Evolutionary conservation across 1,140 invertebrate genomes (phyloP).

Genomic region (Orchesella cincta): DNA sequence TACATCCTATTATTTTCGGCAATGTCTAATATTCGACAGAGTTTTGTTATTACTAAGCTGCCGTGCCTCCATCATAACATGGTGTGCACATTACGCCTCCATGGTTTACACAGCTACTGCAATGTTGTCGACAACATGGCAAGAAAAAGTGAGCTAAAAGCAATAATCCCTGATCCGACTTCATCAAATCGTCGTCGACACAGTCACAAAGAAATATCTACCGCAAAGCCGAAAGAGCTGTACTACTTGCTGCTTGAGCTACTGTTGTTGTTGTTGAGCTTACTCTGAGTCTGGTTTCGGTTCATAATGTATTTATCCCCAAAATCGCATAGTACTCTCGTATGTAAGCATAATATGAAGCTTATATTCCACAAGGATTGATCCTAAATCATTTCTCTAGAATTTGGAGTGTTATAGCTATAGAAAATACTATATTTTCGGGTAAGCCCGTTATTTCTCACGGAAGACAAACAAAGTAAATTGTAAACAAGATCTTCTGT

Average conservation of each 20-base stretch:
- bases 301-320: too few species aligned
- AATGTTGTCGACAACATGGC: neutral
- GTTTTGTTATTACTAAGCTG: conserved; percentile 14
- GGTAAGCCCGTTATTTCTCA: too few species aligned
- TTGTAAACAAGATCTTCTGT: too few species aligned
- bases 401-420: too few species aligned
- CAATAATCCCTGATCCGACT: neutral
- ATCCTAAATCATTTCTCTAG: too few species aligned
- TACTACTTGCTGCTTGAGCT: neutral
- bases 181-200: neutral
- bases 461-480: too few species aligned
- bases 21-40: too few species aligned
- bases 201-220: neutral
- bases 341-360: too few species aligned
- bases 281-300: neutral
- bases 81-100: neutral
- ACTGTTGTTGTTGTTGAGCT: neutral
- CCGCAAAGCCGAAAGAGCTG: neutral
- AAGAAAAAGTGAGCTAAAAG: conserved; percentile 4
- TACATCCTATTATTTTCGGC: too few species aligned
- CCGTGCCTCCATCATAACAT: neutral
- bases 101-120: neutral
- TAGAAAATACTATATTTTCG: too few species aligned
- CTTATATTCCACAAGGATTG: too few species aligned
- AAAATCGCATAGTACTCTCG: too few species aligned